Percentiles rank a stretch among this genome's conserved stretches.
Evolutionary conservation across 2,888 invertebrate genomes (phyloP).

Genomic region (Eurois occulta): DNA sequence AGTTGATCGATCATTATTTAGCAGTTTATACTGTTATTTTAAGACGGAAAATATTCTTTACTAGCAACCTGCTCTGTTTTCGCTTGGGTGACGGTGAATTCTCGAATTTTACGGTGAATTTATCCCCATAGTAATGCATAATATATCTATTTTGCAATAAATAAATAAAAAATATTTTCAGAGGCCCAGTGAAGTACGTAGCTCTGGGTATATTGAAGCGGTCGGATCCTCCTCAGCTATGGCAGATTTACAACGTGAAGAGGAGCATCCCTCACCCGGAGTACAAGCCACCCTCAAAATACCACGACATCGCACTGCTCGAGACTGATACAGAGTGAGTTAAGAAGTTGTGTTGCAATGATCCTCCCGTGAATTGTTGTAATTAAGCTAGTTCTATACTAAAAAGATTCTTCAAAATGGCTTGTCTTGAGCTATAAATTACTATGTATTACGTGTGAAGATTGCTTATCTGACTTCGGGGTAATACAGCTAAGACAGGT

Average conservation of each 20-base stretch:
- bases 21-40: too few species aligned
- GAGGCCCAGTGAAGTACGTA: slow-evolving; percentile 16
- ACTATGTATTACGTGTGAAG: not conserved
- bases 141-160: too few species aligned
- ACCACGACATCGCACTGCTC: slow-evolving; percentile 66
- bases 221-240: slow-evolving; percentile 54
- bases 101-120: too few species aligned
- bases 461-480: not conserved
- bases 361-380: not conserved
- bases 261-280: slow-evolving; percentile 58
- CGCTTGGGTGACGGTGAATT: too few species aligned
- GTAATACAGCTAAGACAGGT: not conserved
- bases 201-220: slow-evolving; percentile 70
- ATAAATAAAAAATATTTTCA: too few species aligned
- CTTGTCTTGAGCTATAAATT: too few species aligned
- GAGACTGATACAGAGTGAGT: slow-evolving; percentile 53
- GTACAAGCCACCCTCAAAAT: slow-evolving; percentile 59
- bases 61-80: too few species aligned
- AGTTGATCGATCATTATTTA: too few species aligned
- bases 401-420: too few species aligned
- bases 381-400: not conserved
- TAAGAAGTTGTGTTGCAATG: not conserved
- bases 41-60: too few species aligned
- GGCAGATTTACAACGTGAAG: slow-evolving; percentile 57
- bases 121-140: too few species aligned